Conservation (phyloP, 2,888 invertebrate genomes). For the Phasia obesa region DNA sequence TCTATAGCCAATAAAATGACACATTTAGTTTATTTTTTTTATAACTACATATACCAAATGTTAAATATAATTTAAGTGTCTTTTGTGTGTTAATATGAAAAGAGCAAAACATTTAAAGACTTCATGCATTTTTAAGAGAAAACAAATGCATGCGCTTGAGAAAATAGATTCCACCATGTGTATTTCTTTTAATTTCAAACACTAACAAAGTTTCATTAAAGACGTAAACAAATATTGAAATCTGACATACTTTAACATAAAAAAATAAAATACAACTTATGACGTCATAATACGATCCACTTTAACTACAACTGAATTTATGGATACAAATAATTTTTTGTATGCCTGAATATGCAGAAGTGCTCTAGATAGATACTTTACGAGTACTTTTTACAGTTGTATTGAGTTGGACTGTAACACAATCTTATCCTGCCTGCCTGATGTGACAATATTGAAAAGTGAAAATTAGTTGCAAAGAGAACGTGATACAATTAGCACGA, state of each 20-base stretch:
- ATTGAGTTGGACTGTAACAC: constrained; percentile 66
- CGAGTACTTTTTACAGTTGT: constrained; percentile 10
- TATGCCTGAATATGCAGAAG: background rate
- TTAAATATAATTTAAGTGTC: background rate
- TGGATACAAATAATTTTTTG: background rate
- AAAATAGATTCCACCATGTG: constrained; percentile 73
- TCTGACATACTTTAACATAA: constrained; percentile 55
- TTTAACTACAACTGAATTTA: constrained; percentile 16
- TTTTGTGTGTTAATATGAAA: background rate
- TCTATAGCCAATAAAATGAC: too few species aligned
- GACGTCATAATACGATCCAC: constrained; percentile 72
- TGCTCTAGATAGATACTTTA: constrained; percentile 47
- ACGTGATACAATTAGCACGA: constrained; percentile 67
- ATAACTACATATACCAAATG: too few species aligned
- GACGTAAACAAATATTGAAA: constrained; percentile 63
- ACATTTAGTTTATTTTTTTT: too few species aligned
- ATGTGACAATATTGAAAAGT: constrained; percentile 55
- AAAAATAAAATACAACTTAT: constrained; percentile 50
- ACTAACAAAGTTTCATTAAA: constrained; percentile 12
- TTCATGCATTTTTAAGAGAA: background rate
- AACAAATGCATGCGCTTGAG: constrained; percentile 70
- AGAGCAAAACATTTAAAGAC: constrained; percentile 1
- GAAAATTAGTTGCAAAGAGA: constrained; percentile 70
- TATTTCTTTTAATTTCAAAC: constrained; percentile 5
- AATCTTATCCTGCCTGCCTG: constrained; percentile 55